Conservation (phyloP, 2,113 vertebrate genomes). For the Athene cunicularia region DNA sequence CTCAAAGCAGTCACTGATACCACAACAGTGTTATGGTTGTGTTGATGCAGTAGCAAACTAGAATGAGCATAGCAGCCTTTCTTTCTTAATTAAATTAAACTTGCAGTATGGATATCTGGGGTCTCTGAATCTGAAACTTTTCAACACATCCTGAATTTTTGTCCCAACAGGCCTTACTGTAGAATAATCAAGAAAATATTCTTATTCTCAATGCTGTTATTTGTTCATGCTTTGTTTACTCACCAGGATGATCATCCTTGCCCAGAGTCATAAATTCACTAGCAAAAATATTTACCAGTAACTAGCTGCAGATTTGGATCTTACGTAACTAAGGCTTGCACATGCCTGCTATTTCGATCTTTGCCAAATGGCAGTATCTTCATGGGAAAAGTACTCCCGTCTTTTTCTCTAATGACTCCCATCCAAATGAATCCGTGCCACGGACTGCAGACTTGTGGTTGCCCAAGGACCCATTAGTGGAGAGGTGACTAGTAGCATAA, state of each 20-base stretch:
- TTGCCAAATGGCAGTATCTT: conserved; percentile 39
- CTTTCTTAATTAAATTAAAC: background rate
- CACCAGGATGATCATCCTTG: background rate
- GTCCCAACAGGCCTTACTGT: background rate
- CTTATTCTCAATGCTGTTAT: background rate
- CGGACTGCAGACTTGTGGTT: background rate
- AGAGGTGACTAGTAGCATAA: background rate
- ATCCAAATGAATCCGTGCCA: background rate
- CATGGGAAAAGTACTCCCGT: background rate
- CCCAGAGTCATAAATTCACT: background rate
- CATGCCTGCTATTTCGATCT: background rate
- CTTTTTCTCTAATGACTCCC: background rate
- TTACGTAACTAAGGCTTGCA: background rate
- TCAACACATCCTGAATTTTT: background rate
- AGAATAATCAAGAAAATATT: background rate
- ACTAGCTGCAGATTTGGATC: conserved; percentile 14
- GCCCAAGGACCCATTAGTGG: background rate
- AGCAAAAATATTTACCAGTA: conserved; percentile 45
- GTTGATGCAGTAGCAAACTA: background rate
- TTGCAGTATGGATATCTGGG: background rate
- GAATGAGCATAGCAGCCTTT: background rate
- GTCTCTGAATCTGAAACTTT: background rate
- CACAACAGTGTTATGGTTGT: too few relatives aligned
- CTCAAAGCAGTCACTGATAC: background rate
- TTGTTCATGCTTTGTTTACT: conserved; percentile 23